Base-by-base conservation (phyloP, 2,113 vertebrate species). In the Ochotona princeps region DNA sequence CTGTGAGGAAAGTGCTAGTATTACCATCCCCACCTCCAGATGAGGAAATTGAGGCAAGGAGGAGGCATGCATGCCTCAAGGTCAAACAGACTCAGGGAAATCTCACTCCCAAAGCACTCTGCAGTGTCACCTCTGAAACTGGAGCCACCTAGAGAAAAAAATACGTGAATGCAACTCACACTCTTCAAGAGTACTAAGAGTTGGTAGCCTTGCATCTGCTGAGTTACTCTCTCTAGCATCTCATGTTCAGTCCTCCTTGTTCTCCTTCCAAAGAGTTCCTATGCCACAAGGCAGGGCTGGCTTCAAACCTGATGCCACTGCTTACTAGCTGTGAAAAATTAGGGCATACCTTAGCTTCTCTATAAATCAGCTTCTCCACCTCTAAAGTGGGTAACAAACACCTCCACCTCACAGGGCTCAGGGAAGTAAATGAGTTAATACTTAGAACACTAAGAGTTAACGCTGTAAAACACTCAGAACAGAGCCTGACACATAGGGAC, bases 311-410 rank as follows among this genome's bases (percentile, higher is more conserved):
- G 60, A 83, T 44, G 47, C 26, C 51, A 76, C 25, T 10, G 26
- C 9, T 57, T 51, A 20, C 30, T 70, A 63, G 47, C 30, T 73
- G 11, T 47, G 44, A 32, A 32, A 61, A 65, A 78, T 2, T 1
- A 67, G 60, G 13, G 7, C 1, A 1, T 57, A 47, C 30, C 12
- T 51, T 79, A 88, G n/a, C 76, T 32, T 32, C 28, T 94, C 18
- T 65, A 28, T 81, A 63, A 84, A 17, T 82, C 70, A 49, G 54
- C 76, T 66, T 86, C 69, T 76, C 63, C 30, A 28, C 9, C 35
- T 92, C 51, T 86, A n/a, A 86, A 89, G 78, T 6, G 66, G 10
- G 35, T 66, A 72, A 89, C 70, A 76, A 81, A 88, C 81, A 49
- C 30, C 60, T 7, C 72, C 70, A 51, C 63, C 14, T 78, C 65